A percentile compares a stretch with the other conserved stretches of the same genome.
phyloP scores from a whole-genome alignment of 64 coral and sea anemone species.

The Acropora yongei region DNA sequence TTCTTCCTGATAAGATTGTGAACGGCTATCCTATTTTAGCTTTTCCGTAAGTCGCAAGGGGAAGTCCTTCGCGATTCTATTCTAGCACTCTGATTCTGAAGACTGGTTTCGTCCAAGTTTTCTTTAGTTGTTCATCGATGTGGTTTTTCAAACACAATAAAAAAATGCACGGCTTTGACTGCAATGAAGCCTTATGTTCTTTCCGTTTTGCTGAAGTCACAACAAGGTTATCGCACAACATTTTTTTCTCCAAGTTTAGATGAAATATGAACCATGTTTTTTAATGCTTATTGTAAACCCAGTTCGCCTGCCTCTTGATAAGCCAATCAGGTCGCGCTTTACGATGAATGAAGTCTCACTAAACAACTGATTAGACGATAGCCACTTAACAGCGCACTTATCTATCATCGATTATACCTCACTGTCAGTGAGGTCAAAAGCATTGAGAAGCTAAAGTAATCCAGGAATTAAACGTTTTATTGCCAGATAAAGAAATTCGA shows the following conservation, averaged over 20 bases:
- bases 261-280: background rate
- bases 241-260: background rate
- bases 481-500: background rate
- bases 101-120: background rate
- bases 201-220: background rate
- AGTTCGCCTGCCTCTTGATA: background rate
- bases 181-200: background rate
- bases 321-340: slow-evolving; percentile 11
- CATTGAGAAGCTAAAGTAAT: background rate
- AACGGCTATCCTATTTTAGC: too few relatives aligned
- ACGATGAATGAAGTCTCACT: background rate
- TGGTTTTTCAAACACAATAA: background rate
- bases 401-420: background rate
- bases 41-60: too few relatives aligned
- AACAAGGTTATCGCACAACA: background rate
- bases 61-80: too few relatives aligned
- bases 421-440: slow-evolving; percentile 3
- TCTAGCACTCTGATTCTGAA: too few relatives aligned
- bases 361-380: slow-evolving; percentile 26
- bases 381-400: background rate
- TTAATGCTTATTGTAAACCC: slow-evolving; percentile 13
- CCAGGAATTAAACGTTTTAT: background rate
- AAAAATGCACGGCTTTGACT: background rate
- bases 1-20: background rate
- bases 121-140: background rate